Conservation (phyloP, 2,113 vertebrate genomes). For the Actenoides lindsayi region DNA sequence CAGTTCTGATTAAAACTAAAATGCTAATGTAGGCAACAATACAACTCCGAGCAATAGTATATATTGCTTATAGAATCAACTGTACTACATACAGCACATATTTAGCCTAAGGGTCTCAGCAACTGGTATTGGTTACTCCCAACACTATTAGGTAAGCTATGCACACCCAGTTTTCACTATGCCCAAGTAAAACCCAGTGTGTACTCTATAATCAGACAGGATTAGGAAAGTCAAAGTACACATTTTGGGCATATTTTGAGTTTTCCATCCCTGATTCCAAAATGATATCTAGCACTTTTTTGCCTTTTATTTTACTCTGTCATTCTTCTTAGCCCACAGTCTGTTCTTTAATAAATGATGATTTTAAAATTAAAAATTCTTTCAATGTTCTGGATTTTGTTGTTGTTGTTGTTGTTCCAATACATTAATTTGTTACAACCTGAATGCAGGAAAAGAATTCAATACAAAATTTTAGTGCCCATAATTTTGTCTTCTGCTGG, state of each 20-base stretch:
- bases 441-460: background rate
- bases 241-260: background rate
- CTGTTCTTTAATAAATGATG: background rate
- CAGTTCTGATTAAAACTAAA: conserved; percentile 15
- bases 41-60: background rate
- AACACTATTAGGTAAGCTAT: background rate
- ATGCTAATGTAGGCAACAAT: background rate
- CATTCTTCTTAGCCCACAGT: background rate
- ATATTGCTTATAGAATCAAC: background rate
- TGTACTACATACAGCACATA: background rate
- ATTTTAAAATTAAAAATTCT: conserved; percentile 18
- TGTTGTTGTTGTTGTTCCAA: background rate
- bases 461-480: background rate
- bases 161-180: background rate
- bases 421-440: background rate
- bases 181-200: background rate
- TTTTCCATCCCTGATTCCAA: background rate
- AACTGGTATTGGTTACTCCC: background rate
- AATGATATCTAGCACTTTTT: background rate
- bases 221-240: background rate
- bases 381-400: background rate
- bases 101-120: background rate
- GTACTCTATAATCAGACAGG: background rate
- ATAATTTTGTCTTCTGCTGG: background rate
- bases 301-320: background rate